Base-by-base conservation (phyloP, 1,140 invertebrate species). In the Aleiodes sp. region DNA sequence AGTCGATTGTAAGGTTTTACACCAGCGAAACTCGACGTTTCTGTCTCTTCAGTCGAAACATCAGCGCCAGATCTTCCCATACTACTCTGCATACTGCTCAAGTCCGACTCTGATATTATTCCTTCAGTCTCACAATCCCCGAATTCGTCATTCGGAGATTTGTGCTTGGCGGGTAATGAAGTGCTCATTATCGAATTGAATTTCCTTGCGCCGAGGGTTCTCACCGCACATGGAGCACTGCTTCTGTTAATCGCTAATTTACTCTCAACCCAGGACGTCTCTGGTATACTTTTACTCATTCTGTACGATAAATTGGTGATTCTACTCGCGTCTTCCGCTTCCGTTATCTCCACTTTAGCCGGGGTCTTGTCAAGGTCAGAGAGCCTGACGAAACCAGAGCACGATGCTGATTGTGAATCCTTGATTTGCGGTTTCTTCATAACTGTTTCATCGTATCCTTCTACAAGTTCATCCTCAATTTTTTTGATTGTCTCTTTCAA, bases 191-290 rank as follows among this genome's bases (percentile, higher is more conserved):
- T 66, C 2, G 74, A 74, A 1, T 75, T 67, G 4, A 83, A 78
- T 61, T 83, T 84, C 3, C 80, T 78, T 0, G 79, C 66, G 0
- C 78, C 65, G 0, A 80, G 26, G 3, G 75, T 77, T 37, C 80
- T 79, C 0, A 81, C 46, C 33, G 60, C 35, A 37, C 41, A 69
- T 0, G 80, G 76, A 9, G 85, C 87, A 2, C 86, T 88, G 1
- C 88, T 88, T 8, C 88, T 86, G 19, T 87, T 88, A 85, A 89
- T 88, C 9, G 87, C 84, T 70, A 90, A 82, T 66, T 90, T 89
- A 71, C 88, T 91, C 60, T 90, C 89, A 46, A 90, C 88, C 88
- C 89, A 90, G 6, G 90, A 90, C 52, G 88, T 90, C 72, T 91
- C 90, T 2, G 89, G 88, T 69, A 91, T 89, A 79, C 83, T 88